Percentiles rank a stretch among this genome's conserved stretches.
These are phyloP conservation scores for Chelonoidis abingdonii DNA, from an alignment of 2,113 vertebrate species.

Conservation along the genomic window DNA sequence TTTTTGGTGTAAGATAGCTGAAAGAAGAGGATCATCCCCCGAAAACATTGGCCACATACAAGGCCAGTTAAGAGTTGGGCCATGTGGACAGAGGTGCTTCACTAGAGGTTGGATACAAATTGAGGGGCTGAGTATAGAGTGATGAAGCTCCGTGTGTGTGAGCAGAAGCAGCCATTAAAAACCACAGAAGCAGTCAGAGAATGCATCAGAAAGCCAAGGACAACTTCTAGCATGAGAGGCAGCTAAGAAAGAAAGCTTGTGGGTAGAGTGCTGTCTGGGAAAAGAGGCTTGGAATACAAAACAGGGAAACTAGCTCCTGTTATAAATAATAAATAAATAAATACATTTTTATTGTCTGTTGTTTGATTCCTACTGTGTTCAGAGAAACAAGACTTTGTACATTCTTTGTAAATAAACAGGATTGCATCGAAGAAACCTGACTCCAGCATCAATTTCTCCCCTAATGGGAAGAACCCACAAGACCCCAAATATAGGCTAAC, in stretches of 20 bases:
- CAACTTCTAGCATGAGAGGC: background rate
- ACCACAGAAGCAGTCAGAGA: background rate
- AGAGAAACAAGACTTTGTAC: background rate
- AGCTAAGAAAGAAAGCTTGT: background rate
- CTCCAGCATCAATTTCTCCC: background rate
- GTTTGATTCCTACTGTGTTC: background rate
- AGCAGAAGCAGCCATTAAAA: accelerated
- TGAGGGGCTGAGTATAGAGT: background rate
- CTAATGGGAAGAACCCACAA: background rate
- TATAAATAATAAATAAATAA: too few species aligned
- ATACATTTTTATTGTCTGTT: background rate
- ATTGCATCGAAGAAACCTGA: background rate
- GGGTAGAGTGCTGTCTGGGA: background rate
- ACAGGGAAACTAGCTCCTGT: background rate
- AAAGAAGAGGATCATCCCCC: background rate
- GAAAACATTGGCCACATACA: accelerated
- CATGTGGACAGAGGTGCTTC: accelerated
- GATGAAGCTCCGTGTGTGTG: accelerated
- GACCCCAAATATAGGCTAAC: background rate
- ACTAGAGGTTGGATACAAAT: background rate
- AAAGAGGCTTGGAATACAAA: background rate
- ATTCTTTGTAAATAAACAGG: background rate
- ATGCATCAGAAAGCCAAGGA: background rate
- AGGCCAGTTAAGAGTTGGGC: background rate
- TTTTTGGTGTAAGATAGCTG: background rate